Conservation (phyloP, 2,797 vertebrate genomes). For the Hapalemur alaotrensis region DNA sequence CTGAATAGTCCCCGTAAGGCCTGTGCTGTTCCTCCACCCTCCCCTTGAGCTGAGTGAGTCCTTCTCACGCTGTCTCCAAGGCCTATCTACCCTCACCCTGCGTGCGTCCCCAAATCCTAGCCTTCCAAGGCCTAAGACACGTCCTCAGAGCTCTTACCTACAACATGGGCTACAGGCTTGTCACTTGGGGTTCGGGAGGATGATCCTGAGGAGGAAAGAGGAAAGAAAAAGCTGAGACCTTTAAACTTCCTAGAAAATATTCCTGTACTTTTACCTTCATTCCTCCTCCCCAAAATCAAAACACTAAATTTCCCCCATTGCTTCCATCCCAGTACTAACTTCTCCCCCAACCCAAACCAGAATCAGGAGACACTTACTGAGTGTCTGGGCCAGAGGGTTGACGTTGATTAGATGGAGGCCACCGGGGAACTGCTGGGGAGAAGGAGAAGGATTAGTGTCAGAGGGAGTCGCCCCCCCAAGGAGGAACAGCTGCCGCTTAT, state of each 20-base stretch:
- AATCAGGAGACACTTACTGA: conserved; percentile 66
- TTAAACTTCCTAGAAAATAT: not conserved
- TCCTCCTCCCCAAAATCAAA: not conserved
- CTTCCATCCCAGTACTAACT: not conserved
- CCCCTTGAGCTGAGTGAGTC: not conserved
- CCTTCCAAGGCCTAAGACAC: not conserved
- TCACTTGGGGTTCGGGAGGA: conserved; percentile 51
- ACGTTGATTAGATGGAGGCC: not conserved
- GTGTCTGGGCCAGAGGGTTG: conserved; percentile 54
- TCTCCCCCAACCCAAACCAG: not conserved
- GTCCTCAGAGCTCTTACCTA: conserved; percentile 71
- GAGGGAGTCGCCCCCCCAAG: not conserved
- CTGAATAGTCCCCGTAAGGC: not conserved
- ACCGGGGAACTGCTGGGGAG: not conserved
- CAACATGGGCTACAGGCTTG: conserved; percentile 79
- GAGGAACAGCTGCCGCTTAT: not conserved
- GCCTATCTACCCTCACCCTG: not conserved
- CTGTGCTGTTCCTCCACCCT: not conserved
- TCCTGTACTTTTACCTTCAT: not conserved
- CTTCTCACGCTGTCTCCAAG: not conserved
- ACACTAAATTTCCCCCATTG: not conserved
- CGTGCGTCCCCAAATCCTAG: not conserved
- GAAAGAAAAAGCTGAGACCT: conserved; percentile 19
- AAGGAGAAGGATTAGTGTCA: not conserved
- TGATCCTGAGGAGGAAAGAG: conserved; percentile 54